phyloP scores from a whole-genome alignment of 2,113 vertebrate species.

The Macrotus californicus region DNA sequence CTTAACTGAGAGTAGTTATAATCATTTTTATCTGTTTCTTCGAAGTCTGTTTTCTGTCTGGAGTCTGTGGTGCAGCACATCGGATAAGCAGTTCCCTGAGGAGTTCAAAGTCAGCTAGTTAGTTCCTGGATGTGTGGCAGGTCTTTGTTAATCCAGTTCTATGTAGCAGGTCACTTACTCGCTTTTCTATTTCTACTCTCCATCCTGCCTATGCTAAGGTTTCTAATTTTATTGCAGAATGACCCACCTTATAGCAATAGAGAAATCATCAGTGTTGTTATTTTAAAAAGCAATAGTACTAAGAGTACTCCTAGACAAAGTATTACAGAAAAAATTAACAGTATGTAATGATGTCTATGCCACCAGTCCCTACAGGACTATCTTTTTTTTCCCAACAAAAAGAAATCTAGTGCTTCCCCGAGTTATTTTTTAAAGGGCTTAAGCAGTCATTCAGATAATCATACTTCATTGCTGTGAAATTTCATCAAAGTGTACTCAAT shows the following conservation, averaged over 20 bases:
- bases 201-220: neutral
- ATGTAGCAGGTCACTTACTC: neutral
- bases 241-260: neutral
- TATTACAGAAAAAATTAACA: constrained; percentile 43
- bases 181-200: neutral
- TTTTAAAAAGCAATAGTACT: neutral
- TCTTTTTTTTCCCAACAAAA: constrained; percentile 41
- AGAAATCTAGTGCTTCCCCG: neutral
- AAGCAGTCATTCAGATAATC: constrained; percentile 74
- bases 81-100: constrained; percentile 55
- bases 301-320: constrained; percentile 43
- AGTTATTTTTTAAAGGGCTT: constrained; percentile 72
- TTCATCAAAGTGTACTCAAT: constrained; percentile 76
- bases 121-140: constrained; percentile 7
- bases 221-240: constrained; percentile 30
- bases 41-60: constrained; percentile 58
- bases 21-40: constrained; percentile 45
- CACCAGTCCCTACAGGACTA: constrained; percentile 37
- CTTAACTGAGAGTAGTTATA: neutral
- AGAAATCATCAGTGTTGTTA: neutral
- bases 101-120: constrained; percentile 1
- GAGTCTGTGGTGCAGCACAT: constrained; percentile 46
- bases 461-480: constrained; percentile 77
- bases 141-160: constrained; percentile 5
- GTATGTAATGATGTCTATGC: constrained; percentile 39